These are phyloP conservation scores for Bombus pascuorum DNA, from an alignment of 1,140 invertebrate genomes.

Conservation along the genomic window DNA sequence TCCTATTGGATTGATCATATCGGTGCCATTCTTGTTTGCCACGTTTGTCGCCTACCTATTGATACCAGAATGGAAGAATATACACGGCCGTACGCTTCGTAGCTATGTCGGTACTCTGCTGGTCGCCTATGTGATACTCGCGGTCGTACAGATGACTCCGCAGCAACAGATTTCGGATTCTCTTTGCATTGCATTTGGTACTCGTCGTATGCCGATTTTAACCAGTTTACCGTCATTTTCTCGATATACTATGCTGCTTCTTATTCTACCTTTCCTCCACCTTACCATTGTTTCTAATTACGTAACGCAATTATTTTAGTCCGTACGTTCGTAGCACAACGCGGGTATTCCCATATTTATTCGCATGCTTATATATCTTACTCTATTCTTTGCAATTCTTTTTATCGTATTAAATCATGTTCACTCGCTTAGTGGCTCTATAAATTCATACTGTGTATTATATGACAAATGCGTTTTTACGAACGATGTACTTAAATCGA, in stretches of 20 bases:
- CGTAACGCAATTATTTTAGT: too few species aligned
- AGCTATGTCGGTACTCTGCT: slow-evolving; percentile 81
- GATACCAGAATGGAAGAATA: slow-evolving; percentile 82
- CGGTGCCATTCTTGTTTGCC: slow-evolving; percentile 81
- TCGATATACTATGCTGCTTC: too few species aligned
- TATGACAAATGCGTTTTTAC: neutral
- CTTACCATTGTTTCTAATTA: too few species aligned
- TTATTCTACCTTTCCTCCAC: too few species aligned
- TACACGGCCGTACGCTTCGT: slow-evolving; percentile 83
- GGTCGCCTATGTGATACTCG: slow-evolving; percentile 80
- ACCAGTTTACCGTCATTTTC: neutral
- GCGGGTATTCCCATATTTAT: too few species aligned
- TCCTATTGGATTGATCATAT: slow-evolving; percentile 79
- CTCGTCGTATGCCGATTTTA: slow-evolving; percentile 5
- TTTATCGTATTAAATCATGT: neutral
- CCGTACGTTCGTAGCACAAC: too few species aligned
- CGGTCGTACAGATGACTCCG: slow-evolving; percentile 76
- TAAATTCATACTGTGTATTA: neutral
- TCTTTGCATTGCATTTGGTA: slow-evolving; percentile 81
- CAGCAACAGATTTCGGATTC: slow-evolving; percentile 71
- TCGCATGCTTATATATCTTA: too few species aligned
- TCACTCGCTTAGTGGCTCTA: too few species aligned
- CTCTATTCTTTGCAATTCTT: neutral
- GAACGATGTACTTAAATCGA: neutral
- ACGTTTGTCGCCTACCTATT: slow-evolving; percentile 83